Evolutionary conservation across 1,140 invertebrate species (phyloP), one percentile per base, ranked within the genome.

Genomic region (Saccostrea cuccullata): DNA sequence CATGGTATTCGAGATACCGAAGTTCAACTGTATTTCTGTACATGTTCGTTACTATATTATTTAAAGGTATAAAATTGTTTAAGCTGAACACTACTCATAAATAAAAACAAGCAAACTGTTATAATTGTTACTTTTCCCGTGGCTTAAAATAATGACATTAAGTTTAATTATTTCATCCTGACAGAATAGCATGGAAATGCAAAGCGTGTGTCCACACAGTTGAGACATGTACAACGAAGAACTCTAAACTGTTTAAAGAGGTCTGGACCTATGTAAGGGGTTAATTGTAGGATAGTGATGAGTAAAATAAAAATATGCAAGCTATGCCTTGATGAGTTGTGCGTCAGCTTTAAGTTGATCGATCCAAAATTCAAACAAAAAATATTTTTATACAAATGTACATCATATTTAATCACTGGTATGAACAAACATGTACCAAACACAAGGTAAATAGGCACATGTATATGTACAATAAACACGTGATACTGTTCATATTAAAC

Each of bases 341-440:
- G 60, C 20, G n/a, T 82, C 73, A 82, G 26, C 40, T 82, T 82
- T 36, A 11, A 82, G 13, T 47, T 12, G 73, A 82, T 47, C 73
- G 30, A 82, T 82, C 73, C 20, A 82, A 82, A 36, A 82, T 82
- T 82, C n/a, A n/a, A n/a, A 82, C 0, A 82, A 47, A 82, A 8
- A 23, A 30, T 13, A 36, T 30, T 82, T 82, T 36, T 82, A 64
- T 64, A 64, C 60, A 64, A n/a, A n/a, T n/a, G n/a, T n/a, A n/a
- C n/a, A n/a, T n/a, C n/a, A n/a, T n/a, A n/a, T n/a, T n/a, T n/a
- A n/a, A n/a, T n/a, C n/a, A n/a, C n/a, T n/a, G n/a, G n/a, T n/a
- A n/a, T n/a, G n/a, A n/a, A n/a, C n/a, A n/a, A n/a, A n/a, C 15
- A 64, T 64, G 60, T 64, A 64, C 60, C 15, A 17, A 13, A 17